These are phyloP conservation scores for Rhysida immarginata DNA, from an alignment of 1,140 invertebrate genomes.

Conservation along the genomic window DNA sequence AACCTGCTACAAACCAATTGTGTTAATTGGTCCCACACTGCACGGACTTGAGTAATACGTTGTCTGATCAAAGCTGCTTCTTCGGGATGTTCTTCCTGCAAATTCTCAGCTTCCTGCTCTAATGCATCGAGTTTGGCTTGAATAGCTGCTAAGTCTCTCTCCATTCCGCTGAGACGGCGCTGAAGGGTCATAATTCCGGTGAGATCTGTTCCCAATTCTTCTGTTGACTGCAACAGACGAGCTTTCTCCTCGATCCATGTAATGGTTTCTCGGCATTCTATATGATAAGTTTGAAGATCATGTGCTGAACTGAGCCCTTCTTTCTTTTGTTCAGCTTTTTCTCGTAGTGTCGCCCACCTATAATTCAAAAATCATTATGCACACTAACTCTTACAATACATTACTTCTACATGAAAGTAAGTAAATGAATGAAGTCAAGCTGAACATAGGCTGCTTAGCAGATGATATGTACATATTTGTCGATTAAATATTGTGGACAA, in stretches of 20 bases:
- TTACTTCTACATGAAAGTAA: no score
- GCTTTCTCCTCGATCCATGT: constrained; percentile 99
- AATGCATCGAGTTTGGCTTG: constrained; percentile 89
- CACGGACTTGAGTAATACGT: constrained; percentile 71
- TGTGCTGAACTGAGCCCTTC: constrained; percentile 90
- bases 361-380: constrained; percentile 47
- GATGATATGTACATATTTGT: no score
- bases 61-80: constrained; percentile 86
- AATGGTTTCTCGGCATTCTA: constrained; percentile 96
- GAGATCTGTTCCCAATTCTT: constrained; percentile 85
- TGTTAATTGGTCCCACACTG: constrained; percentile 91
- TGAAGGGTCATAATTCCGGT: constrained; percentile 73
- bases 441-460: no score
- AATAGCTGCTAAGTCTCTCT: constrained; percentile 93
- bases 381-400: no score
- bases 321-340: constrained; percentile 83
- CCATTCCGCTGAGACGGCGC: constrained; percentile 84
- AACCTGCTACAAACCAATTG: constrained; percentile 53
- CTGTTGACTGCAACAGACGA: constrained; percentile 83
- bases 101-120: constrained; percentile 77
- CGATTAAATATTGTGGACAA: no score
- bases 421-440: no score
- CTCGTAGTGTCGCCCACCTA: constrained; percentile 68
- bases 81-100: constrained; percentile 86
- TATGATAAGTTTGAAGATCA: constrained; percentile 98